phyloP scores from a whole-genome alignment of 2,888 invertebrate genomes.

The Silvanus unidentatus region DNA sequence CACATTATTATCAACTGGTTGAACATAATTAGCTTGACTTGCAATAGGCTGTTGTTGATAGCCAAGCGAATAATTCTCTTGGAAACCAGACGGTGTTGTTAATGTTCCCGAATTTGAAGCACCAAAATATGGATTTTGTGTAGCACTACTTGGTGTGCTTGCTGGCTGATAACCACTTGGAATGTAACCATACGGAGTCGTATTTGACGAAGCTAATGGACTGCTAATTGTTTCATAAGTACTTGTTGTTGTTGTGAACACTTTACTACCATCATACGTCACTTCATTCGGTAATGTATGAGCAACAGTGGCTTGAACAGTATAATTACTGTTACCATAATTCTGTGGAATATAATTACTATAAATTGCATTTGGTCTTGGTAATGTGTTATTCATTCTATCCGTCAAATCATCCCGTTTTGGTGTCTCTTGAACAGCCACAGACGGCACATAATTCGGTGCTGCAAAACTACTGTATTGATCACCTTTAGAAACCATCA shows the following conservation, averaged over 20 bases:
- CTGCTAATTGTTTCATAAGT: conserved; percentile 29
- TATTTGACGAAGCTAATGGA: neutral
- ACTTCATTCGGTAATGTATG: conserved; percentile 11
- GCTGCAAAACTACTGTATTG: neutral
- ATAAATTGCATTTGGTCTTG: conserved; percentile 13
- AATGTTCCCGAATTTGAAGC: no score
- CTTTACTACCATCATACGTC: conserved; percentile 21
- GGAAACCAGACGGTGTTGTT: no score
- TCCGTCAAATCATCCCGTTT: conserved; percentile 11
- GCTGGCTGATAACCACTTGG: neutral
- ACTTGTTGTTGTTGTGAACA: conserved; percentile 29
- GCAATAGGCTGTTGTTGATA: no score
- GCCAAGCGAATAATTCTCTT: no score
- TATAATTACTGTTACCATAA: conserved; percentile 16
- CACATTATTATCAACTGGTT: conserved; percentile 6
- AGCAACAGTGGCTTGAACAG: conserved; percentile 7
- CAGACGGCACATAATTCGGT: no score
- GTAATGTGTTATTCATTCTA: conserved; percentile 15
- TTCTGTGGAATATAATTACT: conserved; percentile 26
- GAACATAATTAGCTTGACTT: no score
- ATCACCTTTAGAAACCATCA: neutral
- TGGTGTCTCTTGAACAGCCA: neutral
- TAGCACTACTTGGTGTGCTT: neutral
- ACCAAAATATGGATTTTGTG: neutral
- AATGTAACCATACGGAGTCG: neutral